These are phyloP conservation scores for Microcebus tavaratra DNA, from an alignment of 2,113 vertebrate genomes.

Conservation along the genomic window DNA sequence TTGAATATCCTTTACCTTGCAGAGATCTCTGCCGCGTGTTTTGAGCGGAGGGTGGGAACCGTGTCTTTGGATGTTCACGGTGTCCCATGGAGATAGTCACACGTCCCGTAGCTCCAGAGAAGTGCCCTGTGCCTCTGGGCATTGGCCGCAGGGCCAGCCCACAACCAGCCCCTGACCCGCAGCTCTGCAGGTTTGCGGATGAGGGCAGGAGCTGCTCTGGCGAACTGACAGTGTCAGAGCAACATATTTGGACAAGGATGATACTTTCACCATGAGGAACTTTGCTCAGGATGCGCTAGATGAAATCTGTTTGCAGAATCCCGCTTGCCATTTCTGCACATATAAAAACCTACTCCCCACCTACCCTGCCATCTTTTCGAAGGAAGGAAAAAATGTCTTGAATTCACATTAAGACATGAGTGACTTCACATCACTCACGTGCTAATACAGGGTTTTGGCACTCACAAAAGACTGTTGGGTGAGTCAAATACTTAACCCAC, in stretches of 20 bases:
- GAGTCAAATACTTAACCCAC: background rate
- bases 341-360: background rate
- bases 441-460: background rate
- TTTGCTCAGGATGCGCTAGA: background rate
- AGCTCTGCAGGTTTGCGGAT: background rate
- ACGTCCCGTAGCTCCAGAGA: background rate
- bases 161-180: background rate
- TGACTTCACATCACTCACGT: background rate
- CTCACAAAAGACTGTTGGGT: background rate
- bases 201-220: background rate
- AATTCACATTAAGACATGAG: background rate
- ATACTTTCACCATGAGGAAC: background rate
- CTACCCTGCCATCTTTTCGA: background rate
- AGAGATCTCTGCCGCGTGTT: background rate
- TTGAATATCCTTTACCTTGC: background rate
- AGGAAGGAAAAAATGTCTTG: background rate
- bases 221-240: background rate
- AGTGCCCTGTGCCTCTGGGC: background rate
- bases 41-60: constrained; percentile 34
- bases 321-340: background rate
- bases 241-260: background rate
- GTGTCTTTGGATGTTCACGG: constrained; percentile 53
- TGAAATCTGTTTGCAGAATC: background rate
- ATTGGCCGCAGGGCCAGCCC: fast-evolving
- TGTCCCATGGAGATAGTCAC: background rate